Conservation (phyloP, 2,113 vertebrate species). For the Zosterops japonicus region DNA sequence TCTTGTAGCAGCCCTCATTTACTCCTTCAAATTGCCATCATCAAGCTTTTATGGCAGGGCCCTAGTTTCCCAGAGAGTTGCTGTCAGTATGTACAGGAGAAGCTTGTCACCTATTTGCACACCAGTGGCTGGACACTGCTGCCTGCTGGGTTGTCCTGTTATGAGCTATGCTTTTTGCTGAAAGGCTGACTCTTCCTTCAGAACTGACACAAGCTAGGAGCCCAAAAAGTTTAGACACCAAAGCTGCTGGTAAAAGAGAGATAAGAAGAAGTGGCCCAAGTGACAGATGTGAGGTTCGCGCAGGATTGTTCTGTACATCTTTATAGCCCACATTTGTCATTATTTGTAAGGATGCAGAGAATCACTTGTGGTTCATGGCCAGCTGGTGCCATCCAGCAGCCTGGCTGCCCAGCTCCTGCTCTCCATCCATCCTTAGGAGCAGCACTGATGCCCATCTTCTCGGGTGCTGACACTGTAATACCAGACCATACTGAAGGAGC, state of each 20-base stretch:
- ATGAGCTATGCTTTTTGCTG: neutral
- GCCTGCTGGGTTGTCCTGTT: neutral
- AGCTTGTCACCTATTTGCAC: neutral
- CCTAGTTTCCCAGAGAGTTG: neutral
- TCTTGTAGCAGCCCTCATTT: neutral
- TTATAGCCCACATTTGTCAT: neutral
- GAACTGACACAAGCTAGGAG: neutral
- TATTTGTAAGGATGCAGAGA: neutral
- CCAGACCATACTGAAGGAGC: fast-evolving
- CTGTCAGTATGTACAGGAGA: neutral
- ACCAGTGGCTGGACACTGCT: neutral
- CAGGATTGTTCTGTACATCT: neutral
- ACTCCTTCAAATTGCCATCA: neutral
- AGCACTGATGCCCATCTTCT: neutral
- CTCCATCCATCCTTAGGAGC: neutral
- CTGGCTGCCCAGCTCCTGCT: neutral
- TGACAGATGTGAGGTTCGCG: neutral
- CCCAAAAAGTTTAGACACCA: neutral
- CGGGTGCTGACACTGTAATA: neutral
- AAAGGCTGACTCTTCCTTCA: neutral
- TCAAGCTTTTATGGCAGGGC: neutral
- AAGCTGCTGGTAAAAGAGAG: neutral
- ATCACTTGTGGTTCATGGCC: neutral
- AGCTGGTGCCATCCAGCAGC: neutral
- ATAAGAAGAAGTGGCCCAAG: neutral